Conservation (phyloP, 2,113 vertebrate genomes). For the Saguinus midas region DNA sequence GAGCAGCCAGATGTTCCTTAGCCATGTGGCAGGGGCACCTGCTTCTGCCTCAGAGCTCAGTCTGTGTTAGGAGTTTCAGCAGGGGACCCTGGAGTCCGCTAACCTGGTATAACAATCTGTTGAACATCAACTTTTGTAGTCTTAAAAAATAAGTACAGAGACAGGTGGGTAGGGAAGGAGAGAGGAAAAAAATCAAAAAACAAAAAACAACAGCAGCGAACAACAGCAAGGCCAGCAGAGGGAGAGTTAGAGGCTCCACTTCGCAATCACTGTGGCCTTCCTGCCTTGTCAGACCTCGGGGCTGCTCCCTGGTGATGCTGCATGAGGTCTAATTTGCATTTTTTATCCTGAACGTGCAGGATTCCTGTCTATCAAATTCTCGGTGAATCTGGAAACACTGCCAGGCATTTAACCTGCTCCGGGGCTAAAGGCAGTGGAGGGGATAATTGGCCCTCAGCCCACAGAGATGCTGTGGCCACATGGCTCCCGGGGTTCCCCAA, state of each 20-base stretch:
- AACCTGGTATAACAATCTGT: too few relatives aligned
- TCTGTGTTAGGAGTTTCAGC: not conserved
- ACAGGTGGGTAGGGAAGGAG: too few relatives aligned
- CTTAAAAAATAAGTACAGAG: not conserved
- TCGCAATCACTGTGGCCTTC: fast-evolving
- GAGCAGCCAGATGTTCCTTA: fast-evolving
- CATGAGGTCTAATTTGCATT: fast-evolving
- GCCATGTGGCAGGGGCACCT: fast-evolving
- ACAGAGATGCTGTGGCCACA: not conserved
- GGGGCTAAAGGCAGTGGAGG: not conserved
- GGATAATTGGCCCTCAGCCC: fast-evolving
- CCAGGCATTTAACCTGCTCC: not conserved
- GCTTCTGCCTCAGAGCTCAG: not conserved
- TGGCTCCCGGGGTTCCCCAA: not conserved
- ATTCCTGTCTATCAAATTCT: fast-evolving
- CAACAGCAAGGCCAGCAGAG: not conserved
- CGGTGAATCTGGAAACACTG: not conserved
- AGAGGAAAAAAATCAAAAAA: too few relatives aligned
- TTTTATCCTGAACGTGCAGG: not conserved
- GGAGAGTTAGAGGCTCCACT: too few relatives aligned
- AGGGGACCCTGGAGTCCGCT: not conserved
- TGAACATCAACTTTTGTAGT: too few relatives aligned
- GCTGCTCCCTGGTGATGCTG: fast-evolving
- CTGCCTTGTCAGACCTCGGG: fast-evolving
- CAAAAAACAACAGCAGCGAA: not conserved